Evolutionary conservation across 2,113 vertebrate genomes (phyloP).

Genomic region (Typhlomys cinereus): DNA sequence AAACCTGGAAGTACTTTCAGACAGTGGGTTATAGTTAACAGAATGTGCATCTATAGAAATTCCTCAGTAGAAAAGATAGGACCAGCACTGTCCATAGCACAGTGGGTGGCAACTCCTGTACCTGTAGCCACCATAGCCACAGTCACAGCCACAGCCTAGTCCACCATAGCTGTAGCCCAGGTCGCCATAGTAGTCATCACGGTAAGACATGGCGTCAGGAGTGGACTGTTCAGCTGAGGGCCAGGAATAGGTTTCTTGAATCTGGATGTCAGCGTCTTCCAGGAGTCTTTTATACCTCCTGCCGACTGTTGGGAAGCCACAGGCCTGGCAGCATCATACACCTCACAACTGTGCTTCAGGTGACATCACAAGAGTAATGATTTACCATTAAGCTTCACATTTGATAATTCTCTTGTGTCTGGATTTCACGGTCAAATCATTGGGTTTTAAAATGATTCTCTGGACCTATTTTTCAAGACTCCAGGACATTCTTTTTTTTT

Average conservation of each 20-base stretch:
- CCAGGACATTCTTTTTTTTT: not conserved
- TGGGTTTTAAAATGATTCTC: not conserved
- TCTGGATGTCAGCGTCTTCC: not conserved
- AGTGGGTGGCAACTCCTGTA: not conserved
- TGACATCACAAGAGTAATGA: not conserved
- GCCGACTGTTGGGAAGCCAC: not conserved
- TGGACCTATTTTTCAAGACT: not conserved
- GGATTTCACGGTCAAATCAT: not conserved
- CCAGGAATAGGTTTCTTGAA: not conserved
- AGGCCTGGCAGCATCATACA: not conserved
- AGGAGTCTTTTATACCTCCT: not conserved
- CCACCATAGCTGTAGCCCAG: not conserved
- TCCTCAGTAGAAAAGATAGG: not conserved
- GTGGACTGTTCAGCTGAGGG: not conserved
- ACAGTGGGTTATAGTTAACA: fast-evolving
- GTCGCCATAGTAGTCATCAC: not conserved
- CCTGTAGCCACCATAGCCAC: not conserved
- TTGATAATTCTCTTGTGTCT: not conserved
- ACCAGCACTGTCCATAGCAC: not conserved
- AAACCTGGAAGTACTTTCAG: not conserved
- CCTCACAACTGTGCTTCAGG: not conserved
- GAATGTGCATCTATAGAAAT: not conserved
- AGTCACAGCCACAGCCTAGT: not conserved
- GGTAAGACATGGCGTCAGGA: constrained; percentile 6
- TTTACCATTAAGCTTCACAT: not conserved